phyloP scores from a whole-genome alignment of 2,113 vertebrate species.

The Psophia crepitans region DNA sequence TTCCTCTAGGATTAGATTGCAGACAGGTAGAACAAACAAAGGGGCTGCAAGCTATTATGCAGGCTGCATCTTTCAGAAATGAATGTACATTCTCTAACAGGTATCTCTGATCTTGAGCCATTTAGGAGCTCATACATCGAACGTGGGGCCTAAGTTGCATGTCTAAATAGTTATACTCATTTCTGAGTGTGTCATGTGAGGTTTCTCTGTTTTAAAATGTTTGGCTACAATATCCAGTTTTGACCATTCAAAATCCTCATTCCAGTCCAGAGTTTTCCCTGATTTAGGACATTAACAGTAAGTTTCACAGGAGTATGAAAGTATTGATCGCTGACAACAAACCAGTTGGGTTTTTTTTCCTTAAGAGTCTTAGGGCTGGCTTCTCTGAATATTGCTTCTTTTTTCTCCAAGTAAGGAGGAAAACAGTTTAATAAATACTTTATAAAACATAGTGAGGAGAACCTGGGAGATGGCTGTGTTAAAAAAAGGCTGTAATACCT shows the following conservation, averaged over 20 bases:
- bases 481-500: background rate
- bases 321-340: background rate
- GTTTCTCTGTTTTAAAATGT: background rate
- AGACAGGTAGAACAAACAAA: background rate
- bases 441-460: background rate
- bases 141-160: background rate
- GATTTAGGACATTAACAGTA: background rate
- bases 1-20: background rate
- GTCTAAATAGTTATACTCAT: background rate
- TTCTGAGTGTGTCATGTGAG: background rate
- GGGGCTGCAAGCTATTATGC: background rate
- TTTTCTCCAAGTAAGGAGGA: background rate
- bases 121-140: background rate
- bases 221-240: background rate
- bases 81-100: background rate
- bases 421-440: background rate
- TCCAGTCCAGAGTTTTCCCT: background rate
- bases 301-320: background rate
- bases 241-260: background rate
- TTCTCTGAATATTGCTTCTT: background rate
- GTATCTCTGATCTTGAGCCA: accelerated
- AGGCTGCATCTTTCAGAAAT: background rate
- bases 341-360: background rate
- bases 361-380: background rate
- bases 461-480: background rate